Conservation (phyloP, 2,797 vertebrate species). For the Parotocinclus haroldoi region DNA sequence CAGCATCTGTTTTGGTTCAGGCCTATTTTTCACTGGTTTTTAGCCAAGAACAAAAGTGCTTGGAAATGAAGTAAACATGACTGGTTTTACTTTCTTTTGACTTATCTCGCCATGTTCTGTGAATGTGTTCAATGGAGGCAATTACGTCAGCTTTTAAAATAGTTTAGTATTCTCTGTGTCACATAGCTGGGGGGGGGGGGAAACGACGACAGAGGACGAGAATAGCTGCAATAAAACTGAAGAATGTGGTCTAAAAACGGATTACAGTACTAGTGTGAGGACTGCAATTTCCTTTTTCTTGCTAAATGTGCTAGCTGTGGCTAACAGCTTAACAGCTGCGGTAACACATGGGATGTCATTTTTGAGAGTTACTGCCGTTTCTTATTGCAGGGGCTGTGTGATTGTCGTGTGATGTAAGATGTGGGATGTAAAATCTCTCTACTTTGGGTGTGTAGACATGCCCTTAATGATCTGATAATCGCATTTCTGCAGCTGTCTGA, state of each 20-base stretch:
- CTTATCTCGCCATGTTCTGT: conserved; percentile 19
- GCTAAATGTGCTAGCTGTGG: no score
- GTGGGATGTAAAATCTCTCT: no score
- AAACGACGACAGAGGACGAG: conserved; percentile 50
- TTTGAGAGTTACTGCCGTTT: no score
- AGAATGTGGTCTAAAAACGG: conserved; percentile 39
- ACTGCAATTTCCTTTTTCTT: no score
- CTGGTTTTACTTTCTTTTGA: conserved; percentile 5
- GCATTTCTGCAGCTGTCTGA: no score
- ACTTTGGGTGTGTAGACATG: no score
- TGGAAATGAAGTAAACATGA: conserved; percentile 53
- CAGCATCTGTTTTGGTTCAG: conserved; percentile 64
- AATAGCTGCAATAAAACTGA: conserved; percentile 57
- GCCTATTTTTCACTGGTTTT: conserved; percentile 53
- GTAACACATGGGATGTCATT: no score
- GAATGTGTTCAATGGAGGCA: conserved; percentile 51
- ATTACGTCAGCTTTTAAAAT: conserved; percentile 59
- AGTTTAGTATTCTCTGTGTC: conserved; percentile 33
- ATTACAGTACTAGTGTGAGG: conserved; percentile 42
- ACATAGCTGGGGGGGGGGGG: conserved; percentile 34
- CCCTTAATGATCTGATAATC: no score
- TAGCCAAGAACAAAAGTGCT: conserved; percentile 57
- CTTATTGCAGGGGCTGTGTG: no score
- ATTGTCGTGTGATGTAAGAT: no score
- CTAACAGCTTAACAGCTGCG: no score